Base-by-base conservation (phyloP, 2,888 invertebrate genomes). In the Anoplius nigerrimus region DNA sequence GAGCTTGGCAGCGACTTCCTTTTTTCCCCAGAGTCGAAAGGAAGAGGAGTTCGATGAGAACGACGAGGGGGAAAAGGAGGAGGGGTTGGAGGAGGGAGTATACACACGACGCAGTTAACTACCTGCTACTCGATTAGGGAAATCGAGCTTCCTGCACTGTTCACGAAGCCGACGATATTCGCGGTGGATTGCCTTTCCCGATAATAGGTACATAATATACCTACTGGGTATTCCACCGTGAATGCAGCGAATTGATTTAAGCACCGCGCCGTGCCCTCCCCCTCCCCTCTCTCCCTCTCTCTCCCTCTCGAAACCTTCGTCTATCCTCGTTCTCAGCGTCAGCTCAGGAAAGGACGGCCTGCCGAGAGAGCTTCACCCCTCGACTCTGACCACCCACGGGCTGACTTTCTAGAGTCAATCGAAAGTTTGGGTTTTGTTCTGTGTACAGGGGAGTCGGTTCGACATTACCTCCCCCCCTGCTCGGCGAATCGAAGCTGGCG, bases 121-220 rank as follows among this genome's bases (percentile, higher is more conserved):
- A 78, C 74, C 73, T 71, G 68, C 58, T 70, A 71, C 69, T 74
- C 72, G 79, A 78, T 78, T 72, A 74, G 66, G 74, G 74, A 78
- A 76, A 78, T 79, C 76, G 76, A 66, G 72, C 60, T 71, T 74
- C 66, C 72, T 62, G 71, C 66, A 55, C 55, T 69, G 70, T 65
- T 68, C 68, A 60, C 74, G 69, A 60, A 69, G 66, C 72, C 71
- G 69, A 46, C 74, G 74, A 76, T 79, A 79, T 78, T 78, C 79
- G 71, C 67, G 74, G 63, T 61, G 79, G 79, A 71, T 79, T 74
- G 74, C 65, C 71, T 78, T 78, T 74, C 67, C 72, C 75, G 79
- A 79, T 78, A 78, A 78, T 74, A 76, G 76, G 79, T 75, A 75
- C 76, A 79, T 79, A 79, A 79, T 79, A 79, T 79, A 79, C 77